A percentile compares a stretch with the other conserved stretches of the same genome.
Evolutionary conservation across 1,140 invertebrate species (phyloP).

Genomic region (Forficula auricularia): DNA sequence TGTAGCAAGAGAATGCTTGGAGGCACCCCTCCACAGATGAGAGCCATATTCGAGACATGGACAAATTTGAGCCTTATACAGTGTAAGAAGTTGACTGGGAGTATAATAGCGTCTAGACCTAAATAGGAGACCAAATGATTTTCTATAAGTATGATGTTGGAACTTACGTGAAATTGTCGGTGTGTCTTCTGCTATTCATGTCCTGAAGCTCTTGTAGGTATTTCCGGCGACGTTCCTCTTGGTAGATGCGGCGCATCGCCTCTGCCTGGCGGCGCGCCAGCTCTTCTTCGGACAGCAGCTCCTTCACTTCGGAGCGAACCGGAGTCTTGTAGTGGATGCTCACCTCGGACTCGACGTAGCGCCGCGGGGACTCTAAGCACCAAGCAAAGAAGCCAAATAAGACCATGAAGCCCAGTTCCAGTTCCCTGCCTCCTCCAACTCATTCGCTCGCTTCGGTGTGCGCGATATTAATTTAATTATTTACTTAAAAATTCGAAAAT

Average conservation of each 20-base stretch:
- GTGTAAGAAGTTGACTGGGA: too few species aligned
- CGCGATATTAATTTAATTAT: too few species aligned
- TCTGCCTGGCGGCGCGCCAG: constrained; percentile 67
- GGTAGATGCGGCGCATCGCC: constrained; percentile 74
- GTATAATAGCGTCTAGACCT: too few species aligned
- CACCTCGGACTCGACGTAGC: constrained; percentile 78
- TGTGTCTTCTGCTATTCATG: constrained; percentile 74
- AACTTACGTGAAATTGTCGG: constrained; percentile 70
- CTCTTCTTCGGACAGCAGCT: constrained; percentile 62
- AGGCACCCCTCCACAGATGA: too few species aligned
- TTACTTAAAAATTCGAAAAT: too few species aligned
- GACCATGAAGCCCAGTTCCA: constrained; percentile 9
- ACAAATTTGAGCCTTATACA: too few species aligned
- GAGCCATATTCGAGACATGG: too few species aligned
- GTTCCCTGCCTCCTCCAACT: too few species aligned
- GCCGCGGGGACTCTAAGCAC: constrained; percentile 55
- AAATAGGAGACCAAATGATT: too few species aligned
- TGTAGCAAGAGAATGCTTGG: too few species aligned
- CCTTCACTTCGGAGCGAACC: constrained; percentile 65
- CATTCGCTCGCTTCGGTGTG: too few species aligned
- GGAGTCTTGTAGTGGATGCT: constrained; percentile 83
- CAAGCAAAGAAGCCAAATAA: constrained; percentile 7
- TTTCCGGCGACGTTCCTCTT: constrained; percentile 70
- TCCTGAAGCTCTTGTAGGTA: constrained; percentile 79
- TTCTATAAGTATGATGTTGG: too few species aligned